These are phyloP conservation scores for Xerus rutilus DNA, from an alignment of 2,797 vertebrate species.

Conservation along the genomic window DNA sequence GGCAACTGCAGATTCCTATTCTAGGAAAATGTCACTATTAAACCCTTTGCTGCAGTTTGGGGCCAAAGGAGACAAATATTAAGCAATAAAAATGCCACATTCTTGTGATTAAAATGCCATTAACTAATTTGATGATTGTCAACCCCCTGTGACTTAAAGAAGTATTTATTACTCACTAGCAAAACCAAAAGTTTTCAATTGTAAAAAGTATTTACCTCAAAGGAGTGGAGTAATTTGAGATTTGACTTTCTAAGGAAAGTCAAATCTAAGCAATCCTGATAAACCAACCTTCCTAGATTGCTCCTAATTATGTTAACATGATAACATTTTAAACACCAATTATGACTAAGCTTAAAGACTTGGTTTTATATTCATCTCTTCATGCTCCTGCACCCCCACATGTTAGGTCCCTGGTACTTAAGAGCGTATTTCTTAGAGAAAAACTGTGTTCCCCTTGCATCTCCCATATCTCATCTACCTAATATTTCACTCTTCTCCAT, in stretches of 20 bases:
- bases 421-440: background rate
- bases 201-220: slow-evolving; percentile 22
- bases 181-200: slow-evolving; percentile 32
- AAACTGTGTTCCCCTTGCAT: background rate
- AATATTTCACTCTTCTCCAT: background rate
- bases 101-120: slow-evolving; percentile 9
- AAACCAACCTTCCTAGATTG: slow-evolving; percentile 3
- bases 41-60: background rate
- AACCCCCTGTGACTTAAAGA: background rate
- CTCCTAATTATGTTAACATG: slow-evolving; percentile 35
- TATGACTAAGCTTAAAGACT: background rate
- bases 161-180: slow-evolving; percentile 5
- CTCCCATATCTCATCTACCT: background rate
- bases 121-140: slow-evolving; percentile 20
- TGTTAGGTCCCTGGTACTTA: background rate
- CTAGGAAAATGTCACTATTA: background rate
- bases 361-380: background rate
- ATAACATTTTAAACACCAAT: background rate
- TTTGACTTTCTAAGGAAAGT: background rate
- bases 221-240: slow-evolving; percentile 4
- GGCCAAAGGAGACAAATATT: background rate
- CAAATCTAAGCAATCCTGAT: background rate
- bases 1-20: background rate
- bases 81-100: slow-evolving; percentile 20
- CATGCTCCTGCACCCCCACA: background rate